Evolutionary conservation across 2,888 invertebrate species (phyloP), one percentile per base, ranked within the genome.

Genomic region (Microctonus hyperodae): DNA sequence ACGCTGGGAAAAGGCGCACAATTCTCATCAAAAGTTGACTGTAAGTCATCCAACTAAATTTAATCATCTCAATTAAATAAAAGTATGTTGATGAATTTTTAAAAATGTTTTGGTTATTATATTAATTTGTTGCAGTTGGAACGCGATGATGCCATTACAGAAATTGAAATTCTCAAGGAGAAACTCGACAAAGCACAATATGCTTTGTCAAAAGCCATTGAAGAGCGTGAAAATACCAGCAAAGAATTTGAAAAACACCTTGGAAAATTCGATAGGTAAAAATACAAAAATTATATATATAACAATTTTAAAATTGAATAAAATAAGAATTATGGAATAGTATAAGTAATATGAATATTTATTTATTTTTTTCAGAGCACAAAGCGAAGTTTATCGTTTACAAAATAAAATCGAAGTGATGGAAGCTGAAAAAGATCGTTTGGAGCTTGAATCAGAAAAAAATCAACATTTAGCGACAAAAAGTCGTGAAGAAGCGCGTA

Each of bases 191-290:
- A 96, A 83, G 90, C 93, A 33, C 89, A 95, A 70, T 91, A 93
- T 76, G 88, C 92, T 31, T 88, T 93, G 71, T 92, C 92, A 81
- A 95, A 95, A 85, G 89, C 92, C 25, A 88, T 93, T 73, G 96
- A 96, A 79, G 96, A 96, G 79, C 92, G 94, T 76, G 96, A 96
- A 76, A 90, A 89, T 62, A 90, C 93, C 76, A 93, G 94, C 86
- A 94, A 94, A 85, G 96, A 96, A 86, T 92, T 94, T 83, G 95
- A 96, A 82, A 94, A 95, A 85, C 90, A 96, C 88, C 87, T 95
- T 76, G 96, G 96, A 85, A 95, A 96, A 87, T 94, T 94, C 85
- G 95, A 95, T 86, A 91, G 92, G 92, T 92, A 87, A 83, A 40
- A 37, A 56, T 53, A 20, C n/a, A 2, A 22, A 9, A 23, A 20